Evolutionary conservation across 2,113 vertebrate genomes (phyloP).

Genomic region (Eurypyga helias): DNA sequence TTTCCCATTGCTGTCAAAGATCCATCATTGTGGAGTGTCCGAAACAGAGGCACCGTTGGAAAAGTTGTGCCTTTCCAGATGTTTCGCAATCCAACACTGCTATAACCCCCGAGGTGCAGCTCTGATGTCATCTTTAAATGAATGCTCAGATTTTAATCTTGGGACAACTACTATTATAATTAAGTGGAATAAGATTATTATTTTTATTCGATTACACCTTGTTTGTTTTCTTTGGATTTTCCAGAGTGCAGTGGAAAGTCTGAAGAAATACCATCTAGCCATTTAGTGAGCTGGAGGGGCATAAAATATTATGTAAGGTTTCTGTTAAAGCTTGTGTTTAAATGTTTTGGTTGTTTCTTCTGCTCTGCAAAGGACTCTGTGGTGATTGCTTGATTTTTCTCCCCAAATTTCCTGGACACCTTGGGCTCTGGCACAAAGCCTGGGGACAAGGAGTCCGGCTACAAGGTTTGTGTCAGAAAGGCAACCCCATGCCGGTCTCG

Average conservation of each 20-base stretch:
- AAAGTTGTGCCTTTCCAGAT: not conserved
- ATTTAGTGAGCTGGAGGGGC: not conserved
- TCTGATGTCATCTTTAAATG: not conserved
- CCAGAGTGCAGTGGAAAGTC: not conserved
- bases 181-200: not conserved
- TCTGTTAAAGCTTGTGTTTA: not conserved
- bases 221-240: not conserved
- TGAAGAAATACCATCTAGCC: not conserved
- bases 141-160: not conserved
- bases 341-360: not conserved
- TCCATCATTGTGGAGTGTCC: not conserved
- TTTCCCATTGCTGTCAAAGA: not conserved
- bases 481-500: rapidly evolving
- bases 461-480: not conserved
- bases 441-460: not conserved
- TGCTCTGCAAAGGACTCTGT: not conserved
- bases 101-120: not conserved
- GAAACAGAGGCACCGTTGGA: not conserved
- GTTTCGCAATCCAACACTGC: not conserved
- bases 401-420: not conserved
- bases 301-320: not conserved
- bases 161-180: not conserved
- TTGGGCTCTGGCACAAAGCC: not conserved
- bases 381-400: not conserved
- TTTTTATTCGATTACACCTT: not conserved